Evolutionary conservation across 2,888 invertebrate genomes (phyloP), one percentile per base, ranked within the genome.

Genomic region (Gymnosoma rotundatum): DNA sequence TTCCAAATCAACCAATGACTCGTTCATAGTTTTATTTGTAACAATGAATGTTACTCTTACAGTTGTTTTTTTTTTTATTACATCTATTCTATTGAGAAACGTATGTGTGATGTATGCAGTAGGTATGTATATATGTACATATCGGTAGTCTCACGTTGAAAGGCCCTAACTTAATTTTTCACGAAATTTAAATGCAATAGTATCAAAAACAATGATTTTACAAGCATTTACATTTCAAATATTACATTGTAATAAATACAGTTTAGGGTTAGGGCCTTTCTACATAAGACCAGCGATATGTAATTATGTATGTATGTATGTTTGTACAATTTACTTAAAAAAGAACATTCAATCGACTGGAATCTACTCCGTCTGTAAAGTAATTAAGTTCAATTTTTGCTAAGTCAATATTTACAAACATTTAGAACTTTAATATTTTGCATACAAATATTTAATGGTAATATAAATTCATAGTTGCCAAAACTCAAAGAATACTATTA

Each of bases 1-100:
- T 63, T 56, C 25, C 75, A 21, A 63, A 78, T 82, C 74, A 67
- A 75, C 36, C 78, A 54, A 70, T 58, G 79, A 79, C 18, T 60
- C 18, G 60, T 38, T 50, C 72, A 79, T 48, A 56, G 64, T 25
- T 38, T 16, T 9, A 21, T 50, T 60, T 78, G 78, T 50, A 74
- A 74, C 52, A 45, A 50, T 25, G 9, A 21, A 20, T 45, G 48
- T 63, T 50, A 36, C 48, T 70, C 10, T 32, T 7, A 38, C 10
- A 61, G 32, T 36, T 14, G 14, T 48, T 60, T 36, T 18, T n/a
- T 61, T 63, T 25, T 58, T 21, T 70, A 36, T n/a, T 21, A 50
- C 18, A 63, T 45, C 32, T 67, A 36, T 1, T 52, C 16, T 7
- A 36, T n/a, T 36, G 32, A 36, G 36, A 20, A 20, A 50, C 9